Base-by-base conservation (phyloP, 2,888 invertebrate species). In the Harpagoxenus sublaevis region DNA sequence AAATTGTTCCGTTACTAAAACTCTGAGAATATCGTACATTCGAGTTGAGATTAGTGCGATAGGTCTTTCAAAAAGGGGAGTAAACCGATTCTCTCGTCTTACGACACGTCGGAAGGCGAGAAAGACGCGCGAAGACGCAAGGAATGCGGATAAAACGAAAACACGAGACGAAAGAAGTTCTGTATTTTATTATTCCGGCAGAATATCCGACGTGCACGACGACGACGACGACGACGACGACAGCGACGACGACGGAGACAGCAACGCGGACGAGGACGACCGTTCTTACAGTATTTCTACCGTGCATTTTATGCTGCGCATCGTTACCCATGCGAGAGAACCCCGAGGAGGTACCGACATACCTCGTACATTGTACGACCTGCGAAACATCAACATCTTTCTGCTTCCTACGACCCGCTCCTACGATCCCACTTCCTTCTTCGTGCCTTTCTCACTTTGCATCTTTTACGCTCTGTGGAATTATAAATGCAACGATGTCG, bases 251-350 rank as follows among this genome's bases (percentile, higher is more conserved):
- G 31, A 51, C 65, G 55, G 60, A 48, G 79, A 78, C 66, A 74
- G 51, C 79, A 48, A 63, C 68, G 71, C 53, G 66, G 68, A 84
- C 53, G 77, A 71, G 83, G 68, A 62, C 65, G 65, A 53, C 82
- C 77, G 84, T 86, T 77, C 87, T 86, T 79, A 55, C 82, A 57
- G 85, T 85, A 84, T 89, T 87, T 86, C 85, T 84, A 75, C 82
- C 83, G 82, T 86, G 88, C 90, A 87, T 91, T 91, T 91, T 89
- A 87, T 86, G 83, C 83, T 63, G 78, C 84, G 88, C 88, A 78
- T 87, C 88, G 87, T 90, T 89, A 85, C 84, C 88, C 87, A 87
- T 87, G 84, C 86, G 87, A 86, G 84, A 81, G 86, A 84, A 79
- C 28, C 71, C 42, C 63, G 77, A 48, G 78, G 65, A 82, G 81